Conservation (phyloP, 2,888 invertebrate species). For the Eurytoma adleriae region DNA sequence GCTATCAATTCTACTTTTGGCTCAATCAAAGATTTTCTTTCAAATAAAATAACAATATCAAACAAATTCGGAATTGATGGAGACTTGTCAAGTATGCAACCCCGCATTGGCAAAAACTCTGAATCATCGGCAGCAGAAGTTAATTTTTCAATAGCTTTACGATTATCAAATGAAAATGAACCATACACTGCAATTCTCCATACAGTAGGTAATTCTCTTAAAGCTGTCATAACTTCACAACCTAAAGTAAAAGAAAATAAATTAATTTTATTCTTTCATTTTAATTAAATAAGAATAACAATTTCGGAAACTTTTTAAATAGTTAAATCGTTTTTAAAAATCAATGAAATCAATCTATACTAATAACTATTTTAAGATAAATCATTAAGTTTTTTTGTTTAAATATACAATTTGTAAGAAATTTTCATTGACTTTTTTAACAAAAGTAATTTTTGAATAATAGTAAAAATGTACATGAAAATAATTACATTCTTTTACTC, state of each 20-base stretch:
- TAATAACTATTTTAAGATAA: background rate
- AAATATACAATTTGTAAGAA: background rate
- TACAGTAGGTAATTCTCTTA: constrained; percentile 49
- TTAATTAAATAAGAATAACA: background rate
- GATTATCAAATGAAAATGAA: constrained; percentile 42
- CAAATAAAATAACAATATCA: constrained; percentile 55
- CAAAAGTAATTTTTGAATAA: background rate
- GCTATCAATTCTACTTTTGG: constrained; percentile 34
- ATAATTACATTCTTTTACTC: constrained; percentile 37
- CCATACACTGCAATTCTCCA: constrained; percentile 53
- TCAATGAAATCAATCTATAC: too few species aligned
- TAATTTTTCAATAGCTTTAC: constrained; percentile 39
- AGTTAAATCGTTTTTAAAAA: background rate
- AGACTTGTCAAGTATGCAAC: constrained; percentile 51
- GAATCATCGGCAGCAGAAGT: constrained; percentile 41
- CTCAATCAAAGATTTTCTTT: constrained; percentile 50
- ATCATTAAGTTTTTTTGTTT: too few species aligned
- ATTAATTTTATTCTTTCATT: background rate
- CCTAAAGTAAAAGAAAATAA: constrained; percentile 34
- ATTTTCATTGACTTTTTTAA: background rate
- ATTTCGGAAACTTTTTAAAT: too few species aligned
- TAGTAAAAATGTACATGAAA: background rate
- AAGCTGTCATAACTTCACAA: constrained; percentile 39
- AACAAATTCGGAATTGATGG: constrained; percentile 49
- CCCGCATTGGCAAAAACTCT: constrained; percentile 51